A percentile compares a stretch with the other conserved stretches of the same genome.
These are phyloP conservation scores for Watsonalla cultraria DNA, from an alignment of 2,888 invertebrate genomes.

Conservation along the genomic window DNA sequence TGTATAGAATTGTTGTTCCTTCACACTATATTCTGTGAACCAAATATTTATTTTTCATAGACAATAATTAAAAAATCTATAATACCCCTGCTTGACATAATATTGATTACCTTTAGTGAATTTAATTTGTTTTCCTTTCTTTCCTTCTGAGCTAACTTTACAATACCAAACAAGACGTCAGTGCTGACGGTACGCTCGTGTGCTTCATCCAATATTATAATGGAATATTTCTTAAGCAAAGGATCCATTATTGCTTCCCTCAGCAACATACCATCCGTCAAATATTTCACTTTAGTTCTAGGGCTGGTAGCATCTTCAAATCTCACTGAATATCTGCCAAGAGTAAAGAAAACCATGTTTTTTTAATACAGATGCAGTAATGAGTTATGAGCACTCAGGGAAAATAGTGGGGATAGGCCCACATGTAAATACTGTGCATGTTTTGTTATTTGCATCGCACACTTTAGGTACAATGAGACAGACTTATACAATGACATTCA, in stretches of 20 bases:
- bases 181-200: slow-evolving; percentile 97
- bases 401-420: no score
- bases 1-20: no score
- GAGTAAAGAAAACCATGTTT: not conserved
- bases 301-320: slow-evolving; percentile 93
- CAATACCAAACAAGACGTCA: slow-evolving; percentile 95
- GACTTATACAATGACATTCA: no score
- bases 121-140: slow-evolving; percentile 79
- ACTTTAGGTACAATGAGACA: no score
- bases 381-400: not conserved
- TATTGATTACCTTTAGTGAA: slow-evolving; percentile 80
- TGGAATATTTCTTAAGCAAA: slow-evolving; percentile 85
- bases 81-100: no score
- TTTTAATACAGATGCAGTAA: not conserved
- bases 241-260: slow-evolving; percentile 92
- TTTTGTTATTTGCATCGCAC: no score
- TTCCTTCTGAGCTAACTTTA: slow-evolving; percentile 90
- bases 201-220: slow-evolving; percentile 95
- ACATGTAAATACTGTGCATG: no score
- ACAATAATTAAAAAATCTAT: no score
- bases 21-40: no score
- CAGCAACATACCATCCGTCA: slow-evolving; percentile 96
- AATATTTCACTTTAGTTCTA: slow-evolving; percentile 91
- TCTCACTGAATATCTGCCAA: slow-evolving; percentile 86
- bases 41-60: no score